Evolutionary conservation across 2,888 invertebrate species (phyloP), one percentile per base, ranked within the genome.

Genomic region (Epistrophella euchroma): DNA sequence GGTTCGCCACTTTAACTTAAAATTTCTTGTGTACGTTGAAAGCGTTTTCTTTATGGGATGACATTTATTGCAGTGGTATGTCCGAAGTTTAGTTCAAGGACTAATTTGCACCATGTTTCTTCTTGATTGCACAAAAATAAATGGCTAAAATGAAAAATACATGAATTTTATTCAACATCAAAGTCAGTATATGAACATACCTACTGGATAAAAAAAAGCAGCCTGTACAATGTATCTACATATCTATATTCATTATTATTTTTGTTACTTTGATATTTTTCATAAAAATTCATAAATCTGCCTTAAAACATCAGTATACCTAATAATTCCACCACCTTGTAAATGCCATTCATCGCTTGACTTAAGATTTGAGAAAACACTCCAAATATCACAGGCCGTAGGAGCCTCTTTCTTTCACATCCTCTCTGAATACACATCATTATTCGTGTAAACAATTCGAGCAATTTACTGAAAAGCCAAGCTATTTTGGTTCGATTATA

Each of bases 391-490:
- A 2, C n/a, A 25, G 15, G 9, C n/a, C n/a, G n/a, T n/a, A n/a
- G n/a, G n/a, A n/a, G n/a, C 40, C 15, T 40, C 40, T 10, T 40
- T 4, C 40, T 25, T 15, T 22, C 5, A 22, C 2, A 22, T 19
- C 13, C 19, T n/a, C 15, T 4, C 7, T 9, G 4, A 2, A 2
- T n/a, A 40, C 5, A 4, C 45, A 45, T 9, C 7, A 45, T 43
- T 60, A 60, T 60, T 45, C 17, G 37, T 66, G 68, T 83, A 83
- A 83, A 83, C 73, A 83, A 43, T 73, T 55, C 19, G 52, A 60
- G 47, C 50, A 45, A 22, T 47, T 35, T 37, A 45, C 10, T 50
- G 17, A 40, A 47, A 45, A 70, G 17, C 28, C 4, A 43, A 13
- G 32, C 68, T 78, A 83, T 83, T 78, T 66, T 47, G 66, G 55